Percentiles rank a stretch among this genome's conserved stretches.
Evolutionary conservation across 1,140 invertebrate species (phyloP).

Genomic region (Drosophila lacteicornis): DNA sequence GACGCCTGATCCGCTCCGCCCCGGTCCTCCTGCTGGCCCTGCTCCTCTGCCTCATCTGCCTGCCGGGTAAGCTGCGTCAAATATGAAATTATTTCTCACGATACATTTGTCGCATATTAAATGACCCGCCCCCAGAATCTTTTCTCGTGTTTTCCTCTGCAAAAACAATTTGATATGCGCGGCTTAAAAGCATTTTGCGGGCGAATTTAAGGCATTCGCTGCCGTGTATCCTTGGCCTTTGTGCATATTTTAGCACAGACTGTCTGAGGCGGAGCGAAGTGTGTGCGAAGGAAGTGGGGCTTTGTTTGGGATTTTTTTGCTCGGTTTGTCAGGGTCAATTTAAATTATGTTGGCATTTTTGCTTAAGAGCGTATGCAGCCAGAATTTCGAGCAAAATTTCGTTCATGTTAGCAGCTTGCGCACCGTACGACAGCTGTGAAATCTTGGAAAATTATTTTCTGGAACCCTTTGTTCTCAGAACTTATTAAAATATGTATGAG

Average conservation of each 20-base stretch:
- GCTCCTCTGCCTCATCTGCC: constrained; percentile 37
- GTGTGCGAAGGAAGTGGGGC: constrained; percentile 5
- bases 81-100: constrained; percentile 44
- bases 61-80: constrained; percentile 68
- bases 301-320: constrained; percentile 23
- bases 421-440: not conserved
- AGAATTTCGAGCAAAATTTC: not conserved
- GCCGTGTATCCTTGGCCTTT: constrained; percentile 48
- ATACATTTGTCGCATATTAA: constrained; percentile 69
- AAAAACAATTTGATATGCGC: constrained; percentile 65
- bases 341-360: constrained; percentile 40
- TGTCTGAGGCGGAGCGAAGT: constrained; percentile 19
- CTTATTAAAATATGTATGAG: too few relatives aligned
- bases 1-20: constrained; percentile 45
- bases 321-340: constrained; percentile 43
- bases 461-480: not conserved
- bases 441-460: not conserved
- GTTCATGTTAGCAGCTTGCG: not conserved
- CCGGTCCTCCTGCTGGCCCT: constrained; percentile 28
- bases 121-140: constrained; percentile 29
- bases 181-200: constrained; percentile 61
- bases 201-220: constrained; percentile 32
- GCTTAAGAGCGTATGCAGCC: not conserved
- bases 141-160: constrained; percentile 7
- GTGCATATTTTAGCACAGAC: constrained; percentile 52